Base-by-base conservation (phyloP, 1,140 invertebrate genomes). In the Calliopsis andreniformis region DNA sequence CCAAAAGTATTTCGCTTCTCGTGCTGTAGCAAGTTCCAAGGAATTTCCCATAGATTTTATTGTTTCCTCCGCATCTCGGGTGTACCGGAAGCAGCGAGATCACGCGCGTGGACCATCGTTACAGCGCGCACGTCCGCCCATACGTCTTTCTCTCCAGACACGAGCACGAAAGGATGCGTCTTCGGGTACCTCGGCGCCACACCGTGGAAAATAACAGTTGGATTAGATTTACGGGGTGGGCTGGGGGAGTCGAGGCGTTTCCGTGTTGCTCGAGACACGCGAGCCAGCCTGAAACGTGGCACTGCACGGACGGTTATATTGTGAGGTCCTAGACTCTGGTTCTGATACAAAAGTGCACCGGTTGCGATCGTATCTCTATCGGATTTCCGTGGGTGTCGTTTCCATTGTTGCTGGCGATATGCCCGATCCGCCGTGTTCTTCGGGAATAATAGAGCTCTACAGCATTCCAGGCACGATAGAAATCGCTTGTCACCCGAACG, bases 331-430 rank as follows among this genome's bases (percentile, higher is more conserved):
- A 1, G 30, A 25, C 61, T 71, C 20, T 28, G 18, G 23, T 2
- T 14, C 23, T 14, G 32, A 42, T 47, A 28, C 51, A 51, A 69
- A 53, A 23, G 67, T 49, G 58, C 18, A 59, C 62, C 32, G 63
- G 42, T 67, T 55, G 55, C 43, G 32, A 78, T 75, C 70, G 49
- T 20, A 23, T 25, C 18, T 20, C 28, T 45, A 45, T 49, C 55
- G 69, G 35, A 49, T 73, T 25, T 58, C 28, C 35, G 10, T 14
- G 28, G n/a, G 10, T 14, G 68, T 30, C 4, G 25, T 42, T 53
- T 25, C 62, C 30, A 75, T 67, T 66, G 61, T 66, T 61, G 62
- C 8, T 28, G 35, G 23, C 16, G 58, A 77, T 62, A 32, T 58
- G 45, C 32, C 49, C n/a, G 6, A 43, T 62, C 12, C 59, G 10